Conservation (phyloP, 2,797 vertebrate species). For the Gallinago nigripennis region DNA sequence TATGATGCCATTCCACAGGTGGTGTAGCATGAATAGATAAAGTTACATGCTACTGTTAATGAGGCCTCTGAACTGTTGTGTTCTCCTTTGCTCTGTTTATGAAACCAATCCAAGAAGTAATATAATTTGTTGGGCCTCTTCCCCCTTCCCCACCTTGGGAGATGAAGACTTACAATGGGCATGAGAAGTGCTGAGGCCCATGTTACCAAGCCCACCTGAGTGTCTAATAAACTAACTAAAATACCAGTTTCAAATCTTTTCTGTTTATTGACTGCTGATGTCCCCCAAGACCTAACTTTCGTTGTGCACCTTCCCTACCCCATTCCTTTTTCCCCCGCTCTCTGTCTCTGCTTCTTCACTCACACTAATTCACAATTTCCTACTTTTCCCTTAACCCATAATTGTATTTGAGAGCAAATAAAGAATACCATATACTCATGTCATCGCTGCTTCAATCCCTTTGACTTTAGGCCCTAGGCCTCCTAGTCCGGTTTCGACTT, state of each 20-base stretch:
- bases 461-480: neutral
- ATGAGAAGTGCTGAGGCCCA: rapidly evolving
- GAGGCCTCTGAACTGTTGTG: neutral
- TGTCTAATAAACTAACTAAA: neutral
- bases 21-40: neutral
- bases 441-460: neutral
- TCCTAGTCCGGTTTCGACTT: neutral
- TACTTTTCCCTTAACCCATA: neutral
- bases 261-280: neutral
- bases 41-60: neutral
- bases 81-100: neutral
- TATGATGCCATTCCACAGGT: neutral
- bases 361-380: neutral
- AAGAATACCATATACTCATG: neutral
- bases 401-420: neutral
- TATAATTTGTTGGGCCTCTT: neutral
- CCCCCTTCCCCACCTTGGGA: neutral
- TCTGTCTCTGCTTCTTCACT: neutral
- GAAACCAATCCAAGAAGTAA: neutral
- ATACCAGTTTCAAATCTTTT: neutral
- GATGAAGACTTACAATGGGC: neutral
- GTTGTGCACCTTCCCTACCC: neutral
- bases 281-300: neutral
- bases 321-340: neutral
- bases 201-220: rapidly evolving